A percentile compares a stretch with the other conserved stretches of the same genome.
Conservation (phyloP, 2,888 invertebrate species). For the Temnothorax unifasciatus region DNA sequence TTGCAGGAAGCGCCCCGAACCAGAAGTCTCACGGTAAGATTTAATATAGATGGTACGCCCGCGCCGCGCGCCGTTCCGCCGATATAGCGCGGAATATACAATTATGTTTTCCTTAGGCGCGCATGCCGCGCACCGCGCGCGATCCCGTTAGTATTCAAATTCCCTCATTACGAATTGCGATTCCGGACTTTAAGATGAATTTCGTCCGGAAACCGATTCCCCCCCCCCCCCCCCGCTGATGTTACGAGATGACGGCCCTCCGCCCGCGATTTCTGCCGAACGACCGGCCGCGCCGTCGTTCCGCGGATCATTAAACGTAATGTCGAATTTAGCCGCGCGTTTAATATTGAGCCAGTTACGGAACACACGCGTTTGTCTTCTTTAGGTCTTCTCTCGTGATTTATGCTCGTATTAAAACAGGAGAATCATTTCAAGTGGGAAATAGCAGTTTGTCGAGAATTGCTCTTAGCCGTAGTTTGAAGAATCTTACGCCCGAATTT, state of each 20-base stretch:
- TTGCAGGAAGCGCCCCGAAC: constrained; percentile 76
- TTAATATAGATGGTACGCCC: constrained; percentile 68
- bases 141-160: constrained; percentile 64
- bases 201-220: constrained; percentile 41
- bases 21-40: constrained; percentile 81
- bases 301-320: constrained; percentile 44
- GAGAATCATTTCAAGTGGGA: background rate
- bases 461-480: background rate
- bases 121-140: constrained; percentile 12
- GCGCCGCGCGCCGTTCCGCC: constrained; percentile 49
- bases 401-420: constrained; percentile 8
- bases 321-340: constrained; percentile 8
- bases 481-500: background rate
- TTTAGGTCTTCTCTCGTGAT: background rate
- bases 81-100: constrained; percentile 65
- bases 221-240: background rate
- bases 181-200: constrained; percentile 48
- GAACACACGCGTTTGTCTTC: background rate
- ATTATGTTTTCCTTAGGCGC: constrained; percentile 61
- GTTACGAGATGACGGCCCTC: constrained; percentile 18
- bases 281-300: constrained; percentile 7
- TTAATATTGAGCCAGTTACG: constrained; percentile 30
- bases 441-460: constrained; percentile 13
- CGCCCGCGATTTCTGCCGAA: background rate
- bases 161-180: constrained; percentile 60